Evolutionary conservation across 2,113 vertebrate species (phyloP), one percentile per base, ranked within the genome.

Genomic region (Mesoclemmys tuberculata): DNA sequence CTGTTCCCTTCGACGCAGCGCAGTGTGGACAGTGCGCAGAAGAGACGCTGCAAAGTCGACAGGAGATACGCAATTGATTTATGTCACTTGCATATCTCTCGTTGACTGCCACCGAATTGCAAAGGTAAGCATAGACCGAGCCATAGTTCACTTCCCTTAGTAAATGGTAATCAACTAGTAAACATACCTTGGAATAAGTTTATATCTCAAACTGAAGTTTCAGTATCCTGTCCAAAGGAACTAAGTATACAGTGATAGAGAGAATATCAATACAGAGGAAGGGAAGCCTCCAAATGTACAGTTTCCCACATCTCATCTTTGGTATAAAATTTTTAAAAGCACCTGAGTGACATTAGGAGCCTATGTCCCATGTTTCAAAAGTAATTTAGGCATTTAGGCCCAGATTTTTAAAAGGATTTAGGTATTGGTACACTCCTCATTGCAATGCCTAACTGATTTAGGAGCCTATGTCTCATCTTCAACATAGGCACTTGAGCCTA

Each of bases 141-240:
- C n/a, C n/a, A n/a, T n/a, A n/a, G 26, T 46, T 77, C 26, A 46
- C 7, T 44, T 84, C 83, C 80, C 86, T 89, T 90, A 52, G 89
- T 78, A 87, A 92, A 87, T 74, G 89, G 51, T 90, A 78, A 93
- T 35, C 44, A 87, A 38, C 26, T 90, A 49, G 55, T 95, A 52
- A 52, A 80, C 56, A 80, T 3, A 61, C 9, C 77, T 92, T 81
- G 89, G 35, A 71, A 71, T 75, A 90, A 85, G 44, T 6, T 55
- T 16, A 4, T 35, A 82, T 55, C 87, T 89, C 71, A 93, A 80
- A 86, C 0, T 0, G 1, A 6, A 61, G 24, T 16, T 5, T 90
- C 38, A 46, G 74, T 46, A 10, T 77, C 85, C 82, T 89, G 10
- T n/a, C 87, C 0, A 0, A 83, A 92, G 18, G 22, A 80, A 10